phyloP scores from a whole-genome alignment of 2,888 invertebrate species.

The Orthonychiurus folsomi region DNA sequence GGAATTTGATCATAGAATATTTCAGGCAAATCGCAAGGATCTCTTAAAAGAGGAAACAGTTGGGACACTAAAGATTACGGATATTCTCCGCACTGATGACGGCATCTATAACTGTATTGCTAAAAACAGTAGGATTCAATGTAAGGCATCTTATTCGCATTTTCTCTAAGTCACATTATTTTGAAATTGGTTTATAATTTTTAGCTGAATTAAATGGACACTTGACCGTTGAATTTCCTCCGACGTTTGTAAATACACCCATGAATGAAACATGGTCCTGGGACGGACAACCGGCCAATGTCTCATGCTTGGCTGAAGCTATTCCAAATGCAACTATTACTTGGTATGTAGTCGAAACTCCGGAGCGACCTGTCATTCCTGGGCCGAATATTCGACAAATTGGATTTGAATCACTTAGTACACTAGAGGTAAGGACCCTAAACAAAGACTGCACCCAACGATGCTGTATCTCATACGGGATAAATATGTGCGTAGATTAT shows the following conservation, averaged over 20 bases:
- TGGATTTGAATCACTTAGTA: constrained; percentile 62
- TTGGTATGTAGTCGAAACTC: constrained; percentile 56
- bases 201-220: constrained; percentile 68
- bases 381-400: constrained; percentile 54
- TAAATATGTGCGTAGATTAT: no score
- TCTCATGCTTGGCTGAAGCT: constrained; percentile 75
- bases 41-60: constrained; percentile 49
- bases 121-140: constrained; percentile 51
- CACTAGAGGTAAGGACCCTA: constrained; percentile 49
- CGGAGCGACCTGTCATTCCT: constrained; percentile 40
- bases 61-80: constrained; percentile 60
- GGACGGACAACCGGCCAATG: constrained; percentile 68
- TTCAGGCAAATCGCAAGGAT: constrained; percentile 45
- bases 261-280: constrained; percentile 66
- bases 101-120: constrained; percentile 83
- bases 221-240: constrained; percentile 70
- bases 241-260: constrained; percentile 64
- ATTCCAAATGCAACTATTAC: constrained; percentile 86
- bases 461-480: constrained; percentile 20
- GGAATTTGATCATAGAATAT: constrained; percentile 56
- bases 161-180: background rate
- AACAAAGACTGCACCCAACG: constrained; percentile 20
- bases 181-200: constrained; percentile 2
- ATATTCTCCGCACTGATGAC: constrained; percentile 63
- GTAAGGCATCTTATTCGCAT: no score